These are phyloP conservation scores for Acanthornis magna DNA, from an alignment of 2,797 vertebrate species.

Conservation along the genomic window DNA sequence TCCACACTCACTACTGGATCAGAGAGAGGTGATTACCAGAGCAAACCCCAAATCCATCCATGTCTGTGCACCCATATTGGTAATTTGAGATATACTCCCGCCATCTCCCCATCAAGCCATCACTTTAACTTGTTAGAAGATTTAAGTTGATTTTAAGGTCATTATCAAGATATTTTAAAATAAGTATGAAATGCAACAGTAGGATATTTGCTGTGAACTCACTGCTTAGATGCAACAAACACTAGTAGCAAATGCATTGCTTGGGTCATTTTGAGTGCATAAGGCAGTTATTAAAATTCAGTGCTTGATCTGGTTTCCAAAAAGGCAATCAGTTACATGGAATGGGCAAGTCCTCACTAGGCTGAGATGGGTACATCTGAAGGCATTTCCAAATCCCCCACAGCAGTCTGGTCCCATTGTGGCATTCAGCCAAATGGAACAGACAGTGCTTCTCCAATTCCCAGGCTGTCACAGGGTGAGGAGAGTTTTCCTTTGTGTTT, in stretches of 20 bases:
- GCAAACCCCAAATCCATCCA: background rate
- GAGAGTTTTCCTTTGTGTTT: background rate
- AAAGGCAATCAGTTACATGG: background rate
- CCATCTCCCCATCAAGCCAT: background rate
- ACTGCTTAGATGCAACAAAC: background rate
- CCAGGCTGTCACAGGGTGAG: background rate
- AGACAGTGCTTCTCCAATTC: background rate
- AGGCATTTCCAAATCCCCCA: background rate
- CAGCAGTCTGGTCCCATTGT: background rate
- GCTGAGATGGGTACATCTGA: background rate
- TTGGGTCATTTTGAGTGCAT: background rate
- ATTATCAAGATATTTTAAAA: background rate
- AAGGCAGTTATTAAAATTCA: background rate
- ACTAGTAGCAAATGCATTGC: background rate
- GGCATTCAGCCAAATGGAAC: background rate
- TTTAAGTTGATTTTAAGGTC: background rate
- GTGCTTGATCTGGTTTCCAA: background rate
- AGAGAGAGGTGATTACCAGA: background rate
- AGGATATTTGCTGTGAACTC: background rate
- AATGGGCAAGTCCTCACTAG: background rate
- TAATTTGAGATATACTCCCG: background rate
- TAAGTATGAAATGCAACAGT: background rate
- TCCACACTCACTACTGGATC: background rate
- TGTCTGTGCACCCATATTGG: background rate
- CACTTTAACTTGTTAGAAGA: background rate